Evolutionary conservation across 2,888 invertebrate species (phyloP).

Genomic region (Allygus modestus): DNA sequence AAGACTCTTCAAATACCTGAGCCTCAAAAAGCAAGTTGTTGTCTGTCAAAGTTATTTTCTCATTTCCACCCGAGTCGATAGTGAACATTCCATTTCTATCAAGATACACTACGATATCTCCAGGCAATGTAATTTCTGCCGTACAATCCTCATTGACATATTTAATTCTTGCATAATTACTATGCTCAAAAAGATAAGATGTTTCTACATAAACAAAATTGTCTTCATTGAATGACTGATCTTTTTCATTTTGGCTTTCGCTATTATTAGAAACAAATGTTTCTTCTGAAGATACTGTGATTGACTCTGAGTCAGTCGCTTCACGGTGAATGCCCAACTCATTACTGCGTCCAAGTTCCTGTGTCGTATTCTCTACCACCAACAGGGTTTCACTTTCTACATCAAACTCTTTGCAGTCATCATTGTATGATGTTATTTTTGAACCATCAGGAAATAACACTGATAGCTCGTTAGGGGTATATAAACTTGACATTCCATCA

Average conservation of each 20-base stretch:
- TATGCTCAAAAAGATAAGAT: constrained; percentile 8
- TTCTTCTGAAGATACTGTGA: not conserved
- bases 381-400: not conserved
- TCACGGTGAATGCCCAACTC: not conserved
- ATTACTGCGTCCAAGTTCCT: not conserved
- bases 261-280: not conserved
- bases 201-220: constrained; percentile 36
- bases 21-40: constrained; percentile 16
- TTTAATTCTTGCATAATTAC: constrained; percentile 21
- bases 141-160: not conserved
- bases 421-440: constrained; percentile 25
- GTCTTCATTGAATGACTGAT: not conserved
- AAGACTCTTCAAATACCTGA: not conserved
- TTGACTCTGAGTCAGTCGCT: not conserved
- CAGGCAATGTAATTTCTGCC: constrained; percentile 25
- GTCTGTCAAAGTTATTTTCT: constrained; percentile 14
- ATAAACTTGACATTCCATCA: constrained; percentile 33
- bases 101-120: not conserved
- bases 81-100: constrained; percentile 12
- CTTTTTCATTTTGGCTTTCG: not conserved
- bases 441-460: constrained; percentile 31
- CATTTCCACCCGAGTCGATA: not conserved
- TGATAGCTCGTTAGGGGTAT: not conserved
- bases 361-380: not conserved
- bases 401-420: not conserved